Percentiles rank a stretch among this genome's conserved stretches.
Evolutionary conservation across 2,888 invertebrate species (phyloP).

Genomic region (Acleris sparsana): DNA sequence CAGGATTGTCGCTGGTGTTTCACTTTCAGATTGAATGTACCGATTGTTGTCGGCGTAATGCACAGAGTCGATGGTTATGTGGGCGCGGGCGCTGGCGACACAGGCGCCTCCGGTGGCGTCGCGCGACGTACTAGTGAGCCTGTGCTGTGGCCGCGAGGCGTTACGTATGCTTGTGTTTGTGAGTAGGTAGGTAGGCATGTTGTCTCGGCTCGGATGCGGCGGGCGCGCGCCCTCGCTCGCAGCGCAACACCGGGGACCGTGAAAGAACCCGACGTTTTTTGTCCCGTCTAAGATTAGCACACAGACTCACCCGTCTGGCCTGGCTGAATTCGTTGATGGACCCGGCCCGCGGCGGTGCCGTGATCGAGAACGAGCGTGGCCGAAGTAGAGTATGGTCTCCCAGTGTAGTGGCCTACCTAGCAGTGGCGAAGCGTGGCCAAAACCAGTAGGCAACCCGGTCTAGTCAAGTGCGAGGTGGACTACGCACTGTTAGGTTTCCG

Average conservation of each 20-base stretch:
- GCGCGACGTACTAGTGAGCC: slow-evolving; percentile 63
- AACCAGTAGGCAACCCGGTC: too few species aligned
- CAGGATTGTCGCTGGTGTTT: slow-evolving; percentile 44
- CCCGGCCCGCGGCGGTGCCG: slow-evolving; percentile 1
- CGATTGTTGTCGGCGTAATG: slow-evolving; percentile 49
- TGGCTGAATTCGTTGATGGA: slow-evolving; percentile 59
- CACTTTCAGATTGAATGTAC: slow-evolving; percentile 32
- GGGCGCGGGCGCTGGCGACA: slow-evolving; percentile 40
- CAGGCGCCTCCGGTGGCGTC: slow-evolving; percentile 60
- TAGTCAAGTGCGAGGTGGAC: too few species aligned
- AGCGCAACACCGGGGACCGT: slow-evolving; percentile 61
- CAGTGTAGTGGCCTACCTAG: not conserved
- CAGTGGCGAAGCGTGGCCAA: too few species aligned
- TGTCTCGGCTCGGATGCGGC: slow-evolving; percentile 9
- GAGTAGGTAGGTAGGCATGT: not conserved
- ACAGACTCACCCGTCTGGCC: slow-evolving; percentile 62
- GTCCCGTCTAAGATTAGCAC: slow-evolving; percentile 75
- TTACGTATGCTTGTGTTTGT: not conserved
- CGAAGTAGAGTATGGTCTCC: not conserved
- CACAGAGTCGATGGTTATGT: slow-evolving; percentile 45
- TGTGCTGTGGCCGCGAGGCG: not conserved
- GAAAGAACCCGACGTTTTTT: slow-evolving; percentile 75
- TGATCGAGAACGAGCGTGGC: not conserved
- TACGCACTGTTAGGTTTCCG: too few species aligned
- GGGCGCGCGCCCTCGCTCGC: slow-evolving; percentile 13